Evolutionary conservation across 2,888 invertebrate genomes (phyloP).

Genomic region (Nudaria mundana): DNA sequence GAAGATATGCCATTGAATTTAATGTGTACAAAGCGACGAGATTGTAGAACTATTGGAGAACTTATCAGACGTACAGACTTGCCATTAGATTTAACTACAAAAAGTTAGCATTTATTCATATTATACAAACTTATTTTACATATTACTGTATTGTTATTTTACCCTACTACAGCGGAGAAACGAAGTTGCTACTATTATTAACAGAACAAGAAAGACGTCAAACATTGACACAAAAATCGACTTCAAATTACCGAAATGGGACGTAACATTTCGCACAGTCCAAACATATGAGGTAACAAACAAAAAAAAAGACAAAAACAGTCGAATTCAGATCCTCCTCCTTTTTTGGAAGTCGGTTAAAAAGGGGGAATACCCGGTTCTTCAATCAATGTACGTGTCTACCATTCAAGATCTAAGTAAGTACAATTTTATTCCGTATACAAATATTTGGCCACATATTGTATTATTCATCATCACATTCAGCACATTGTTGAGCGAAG

Average conservation of each 20-base stretch:
- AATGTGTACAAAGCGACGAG: constrained; percentile 60
- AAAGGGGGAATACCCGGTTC: too few species aligned
- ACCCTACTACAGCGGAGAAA: too few species aligned
- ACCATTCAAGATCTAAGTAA: neutral
- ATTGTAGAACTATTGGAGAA: constrained; percentile 60
- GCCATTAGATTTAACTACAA: constrained; percentile 83
- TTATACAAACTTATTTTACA: constrained; percentile 19
- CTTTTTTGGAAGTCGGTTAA: too few species aligned
- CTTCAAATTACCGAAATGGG: too few species aligned
- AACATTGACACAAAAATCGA: too few species aligned
- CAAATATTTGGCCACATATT: constrained; percentile 45
- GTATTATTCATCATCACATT: constrained; percentile 56
- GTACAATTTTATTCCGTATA: constrained; percentile 10
- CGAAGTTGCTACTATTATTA: too few species aligned
- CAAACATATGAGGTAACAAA: too few species aligned
- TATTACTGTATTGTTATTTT: constrained; percentile 2
- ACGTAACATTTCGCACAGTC: too few species aligned
- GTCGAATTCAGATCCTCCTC: too few species aligned
- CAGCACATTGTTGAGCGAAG: constrained; percentile 61
- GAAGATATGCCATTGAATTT: constrained; percentile 70
- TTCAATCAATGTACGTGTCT: constrained; percentile 5
- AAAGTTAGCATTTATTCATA: constrained; percentile 57
- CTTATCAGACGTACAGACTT: constrained; percentile 72
- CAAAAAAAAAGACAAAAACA: too few species aligned
- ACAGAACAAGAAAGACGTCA: too few species aligned